Conservation (phyloP, 2,113 vertebrate genomes). For the Sporophila hypoxantha region DNA sequence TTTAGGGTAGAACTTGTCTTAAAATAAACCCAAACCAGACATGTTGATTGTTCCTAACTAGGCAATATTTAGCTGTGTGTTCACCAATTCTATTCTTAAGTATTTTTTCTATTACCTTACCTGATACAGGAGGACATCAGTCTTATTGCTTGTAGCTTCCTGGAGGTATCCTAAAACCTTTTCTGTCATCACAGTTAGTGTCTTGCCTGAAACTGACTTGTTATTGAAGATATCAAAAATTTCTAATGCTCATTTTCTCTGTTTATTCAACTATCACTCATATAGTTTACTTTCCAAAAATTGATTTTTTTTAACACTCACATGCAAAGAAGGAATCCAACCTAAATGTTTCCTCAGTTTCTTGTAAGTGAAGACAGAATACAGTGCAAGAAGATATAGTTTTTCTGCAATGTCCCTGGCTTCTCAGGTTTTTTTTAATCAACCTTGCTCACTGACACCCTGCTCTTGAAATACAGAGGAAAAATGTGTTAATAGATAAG, state of each 20-base stretch:
- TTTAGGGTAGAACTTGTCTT: background rate
- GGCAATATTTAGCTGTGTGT: background rate
- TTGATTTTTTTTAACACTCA: background rate
- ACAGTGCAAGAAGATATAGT: background rate
- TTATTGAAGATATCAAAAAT: background rate
- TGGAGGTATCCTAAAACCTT: background rate
- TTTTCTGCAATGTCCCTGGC: background rate
- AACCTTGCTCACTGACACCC: background rate
- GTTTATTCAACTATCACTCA: background rate
- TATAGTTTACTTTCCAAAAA: background rate
- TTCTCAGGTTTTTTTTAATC: background rate
- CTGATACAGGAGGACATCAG: background rate
- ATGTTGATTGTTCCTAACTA: background rate
- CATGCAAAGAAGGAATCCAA: background rate
- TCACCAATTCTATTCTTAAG: background rate
- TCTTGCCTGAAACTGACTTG: background rate
- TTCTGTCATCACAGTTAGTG: background rate
- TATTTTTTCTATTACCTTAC: background rate
- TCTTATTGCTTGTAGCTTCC: background rate
- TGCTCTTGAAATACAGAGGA: background rate
- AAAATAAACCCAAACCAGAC: rapidly evolving
- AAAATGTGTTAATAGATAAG: background rate
- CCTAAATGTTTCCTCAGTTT: background rate
- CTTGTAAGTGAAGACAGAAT: background rate
- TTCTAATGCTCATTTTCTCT: background rate